A percentile compares a stretch with the other conserved stretches of the same genome.
phyloP scores from a whole-genome alignment of 2,888 invertebrate species.

The Xestobium rufovillosum region DNA sequence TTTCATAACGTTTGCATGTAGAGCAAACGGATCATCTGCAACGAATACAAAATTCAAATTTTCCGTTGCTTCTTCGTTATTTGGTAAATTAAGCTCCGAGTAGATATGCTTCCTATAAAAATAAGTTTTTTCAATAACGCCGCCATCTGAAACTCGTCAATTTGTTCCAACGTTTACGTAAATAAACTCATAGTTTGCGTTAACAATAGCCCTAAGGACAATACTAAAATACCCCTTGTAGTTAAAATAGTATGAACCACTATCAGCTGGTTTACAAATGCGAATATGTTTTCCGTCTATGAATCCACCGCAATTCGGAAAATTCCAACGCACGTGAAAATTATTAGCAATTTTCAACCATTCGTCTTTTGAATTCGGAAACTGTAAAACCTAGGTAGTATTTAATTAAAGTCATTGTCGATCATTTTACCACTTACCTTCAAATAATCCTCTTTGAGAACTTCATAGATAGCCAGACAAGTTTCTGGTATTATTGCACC shows the following conservation, averaged over 20 bases:
- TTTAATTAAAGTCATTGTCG: too few relatives aligned
- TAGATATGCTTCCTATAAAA: not conserved
- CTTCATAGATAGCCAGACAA: too few relatives aligned
- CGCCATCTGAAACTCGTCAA: constrained; percentile 8
- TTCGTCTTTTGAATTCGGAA: too few relatives aligned
- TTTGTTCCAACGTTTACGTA: constrained; percentile 11
- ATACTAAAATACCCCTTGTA: too few relatives aligned
- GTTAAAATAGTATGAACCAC: too few relatives aligned
- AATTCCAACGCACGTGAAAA: constrained; percentile 20
- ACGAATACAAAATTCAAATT: constrained; percentile 16
- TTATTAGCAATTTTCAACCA: constrained; percentile 18
- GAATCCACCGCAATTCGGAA: constrained; percentile 22
- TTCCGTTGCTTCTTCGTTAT: constrained; percentile 7
- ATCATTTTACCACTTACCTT: too few relatives aligned
- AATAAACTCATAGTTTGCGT: constrained; percentile 18
- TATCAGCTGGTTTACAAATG: constrained; percentile 23
- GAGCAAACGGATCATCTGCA: constrained; percentile 17
- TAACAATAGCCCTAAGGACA: constrained; percentile 15
- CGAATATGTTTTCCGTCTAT: constrained; percentile 25
- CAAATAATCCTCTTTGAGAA: too few relatives aligned
- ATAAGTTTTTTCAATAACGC: constrained; percentile 6
- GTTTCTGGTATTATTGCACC: too few relatives aligned
- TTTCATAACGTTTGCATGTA: constrained; percentile 16
- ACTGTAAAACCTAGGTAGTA: too few relatives aligned
- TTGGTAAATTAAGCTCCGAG: constrained; percentile 9